Conservation (phyloP, 1,140 invertebrate genomes). For the Bombus fervidus region DNA sequence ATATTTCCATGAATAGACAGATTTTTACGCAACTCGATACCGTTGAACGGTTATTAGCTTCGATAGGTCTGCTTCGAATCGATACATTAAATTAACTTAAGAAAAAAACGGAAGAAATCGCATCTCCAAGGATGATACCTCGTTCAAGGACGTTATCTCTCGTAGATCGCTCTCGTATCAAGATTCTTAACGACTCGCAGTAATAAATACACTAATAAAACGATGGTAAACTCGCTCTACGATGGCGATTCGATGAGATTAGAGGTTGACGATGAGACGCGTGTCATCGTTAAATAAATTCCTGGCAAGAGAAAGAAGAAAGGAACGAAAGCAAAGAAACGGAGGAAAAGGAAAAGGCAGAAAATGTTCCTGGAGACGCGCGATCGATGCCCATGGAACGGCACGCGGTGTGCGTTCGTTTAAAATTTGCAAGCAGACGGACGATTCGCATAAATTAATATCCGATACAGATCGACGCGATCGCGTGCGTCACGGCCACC, state of each 20-base stretch:
- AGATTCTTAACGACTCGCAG: not conserved
- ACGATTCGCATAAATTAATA: slow-evolving; percentile 48
- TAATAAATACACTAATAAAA: slow-evolving; percentile 15
- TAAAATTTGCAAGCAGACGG: not conserved
- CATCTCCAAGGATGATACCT: not conserved
- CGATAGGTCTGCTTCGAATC: no score
- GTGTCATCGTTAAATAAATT: slow-evolving; percentile 28
- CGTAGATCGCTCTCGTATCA: not conserved
- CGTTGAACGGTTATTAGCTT: no score
- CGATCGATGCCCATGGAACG: slow-evolving; percentile 7
- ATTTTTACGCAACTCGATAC: no score
- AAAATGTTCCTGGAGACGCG: not conserved
- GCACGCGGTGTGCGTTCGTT: not conserved
- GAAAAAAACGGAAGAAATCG: not conserved
- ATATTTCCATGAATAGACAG: no score
- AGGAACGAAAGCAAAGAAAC: not conserved
- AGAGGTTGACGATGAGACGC: not conserved
- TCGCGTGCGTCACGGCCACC: not conserved
- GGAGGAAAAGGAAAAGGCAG: not conserved
- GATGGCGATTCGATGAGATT: not conserved
- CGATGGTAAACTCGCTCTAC: not conserved
- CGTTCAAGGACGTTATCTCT: not conserved
- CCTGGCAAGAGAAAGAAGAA: not conserved
- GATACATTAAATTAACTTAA: no score
- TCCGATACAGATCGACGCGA: slow-evolving; percentile 30